Evolutionary conservation across 2,113 vertebrate genomes (phyloP), one percentile per base, ranked within the genome.

Genomic region (Pteruthius melanotis): DNA sequence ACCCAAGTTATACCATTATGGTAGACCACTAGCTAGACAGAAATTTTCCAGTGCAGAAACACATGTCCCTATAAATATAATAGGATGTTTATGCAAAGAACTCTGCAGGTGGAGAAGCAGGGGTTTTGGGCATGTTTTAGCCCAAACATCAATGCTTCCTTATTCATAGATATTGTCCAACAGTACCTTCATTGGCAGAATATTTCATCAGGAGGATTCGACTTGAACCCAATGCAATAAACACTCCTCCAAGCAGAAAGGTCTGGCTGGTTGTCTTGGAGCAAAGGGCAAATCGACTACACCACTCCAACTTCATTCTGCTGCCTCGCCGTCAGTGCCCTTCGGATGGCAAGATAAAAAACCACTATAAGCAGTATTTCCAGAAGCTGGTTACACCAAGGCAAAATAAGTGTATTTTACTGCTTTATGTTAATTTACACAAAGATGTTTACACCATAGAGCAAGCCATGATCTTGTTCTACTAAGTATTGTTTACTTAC

Each of bases 141-240:
- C 22, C 30, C 11, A 52, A 70, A 80, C 1, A 5, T 14, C 18
- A 52, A 28, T 0, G 10, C 23, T 63, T 63, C 37, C 40, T 78
- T 59, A 54, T 77, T 50, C 50, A 44, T 7, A 7, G 22, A n/a
- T 47, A 53, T 50, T 37, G 47, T 52, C 33, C 50, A 88, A 68
- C 50, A 66, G 30, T 97, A 99, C 99, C 98, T 93, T 99, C 98
- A 87, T 99, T 99, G 50, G 98, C 98, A 33, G 99, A 99, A 65
- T 99, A 99, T 91, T 99, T 99, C 94, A 99, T 98, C 88, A 99
- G 96, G 63, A 99, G 97, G 75, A 99, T 99, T 68, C 99, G 98
- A 97, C 98, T 98, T 72, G 99, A 99, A 39, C 99, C 99, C 92
- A 99, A 66, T 0, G 87, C 74, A 44, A 99, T 97, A 42, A 98